Percentiles rank a stretch among this genome's conserved stretches.
Evolutionary conservation across 1,140 invertebrate genomes (phyloP).

Genomic region (Ceratina calcarata): DNA sequence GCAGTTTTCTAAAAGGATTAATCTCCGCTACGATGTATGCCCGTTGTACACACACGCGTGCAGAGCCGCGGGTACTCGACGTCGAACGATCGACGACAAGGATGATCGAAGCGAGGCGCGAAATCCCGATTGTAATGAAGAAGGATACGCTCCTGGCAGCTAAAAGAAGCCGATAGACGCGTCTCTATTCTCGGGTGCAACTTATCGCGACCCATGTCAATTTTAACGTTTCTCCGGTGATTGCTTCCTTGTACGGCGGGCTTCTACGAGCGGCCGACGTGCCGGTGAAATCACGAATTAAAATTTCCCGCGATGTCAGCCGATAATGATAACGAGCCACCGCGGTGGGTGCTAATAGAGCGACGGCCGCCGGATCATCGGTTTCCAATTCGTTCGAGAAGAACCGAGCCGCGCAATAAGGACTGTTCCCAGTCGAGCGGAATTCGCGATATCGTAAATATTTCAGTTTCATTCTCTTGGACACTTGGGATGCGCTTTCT

Average conservation of each 20-base stretch:
- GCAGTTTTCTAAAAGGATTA: slow-evolving; percentile 48
- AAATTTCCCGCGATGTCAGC: slow-evolving; percentile 56
- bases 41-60: neutral
- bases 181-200: slow-evolving; percentile 37
- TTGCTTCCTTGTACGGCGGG: slow-evolving; percentile 66
- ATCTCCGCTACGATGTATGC: slow-evolving; percentile 6
- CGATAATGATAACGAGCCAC: slow-evolving; percentile 67
- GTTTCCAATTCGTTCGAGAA: slow-evolving; percentile 34
- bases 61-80: neutral
- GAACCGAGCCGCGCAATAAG: no score
- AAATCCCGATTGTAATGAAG: slow-evolving; percentile 57
- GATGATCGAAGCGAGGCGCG: slow-evolving; percentile 10
- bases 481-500: slow-evolving; percentile 15
- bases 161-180: neutral
- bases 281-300: slow-evolving; percentile 64
- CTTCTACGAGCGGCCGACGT: slow-evolving; percentile 25
- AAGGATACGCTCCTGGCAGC: slow-evolving; percentile 22
- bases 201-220: slow-evolving; percentile 54
- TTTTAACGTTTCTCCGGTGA: slow-evolving; percentile 65
- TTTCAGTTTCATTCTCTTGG: neutral
- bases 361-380: slow-evolving; percentile 64
- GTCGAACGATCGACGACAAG: slow-evolving; percentile 20
- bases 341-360: slow-evolving; percentile 59
- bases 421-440: slow-evolving; percentile 15
- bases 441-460: neutral